Evolutionary conservation across 2,888 invertebrate species (phyloP).

Genomic region (Platycheirus rosarum): DNA sequence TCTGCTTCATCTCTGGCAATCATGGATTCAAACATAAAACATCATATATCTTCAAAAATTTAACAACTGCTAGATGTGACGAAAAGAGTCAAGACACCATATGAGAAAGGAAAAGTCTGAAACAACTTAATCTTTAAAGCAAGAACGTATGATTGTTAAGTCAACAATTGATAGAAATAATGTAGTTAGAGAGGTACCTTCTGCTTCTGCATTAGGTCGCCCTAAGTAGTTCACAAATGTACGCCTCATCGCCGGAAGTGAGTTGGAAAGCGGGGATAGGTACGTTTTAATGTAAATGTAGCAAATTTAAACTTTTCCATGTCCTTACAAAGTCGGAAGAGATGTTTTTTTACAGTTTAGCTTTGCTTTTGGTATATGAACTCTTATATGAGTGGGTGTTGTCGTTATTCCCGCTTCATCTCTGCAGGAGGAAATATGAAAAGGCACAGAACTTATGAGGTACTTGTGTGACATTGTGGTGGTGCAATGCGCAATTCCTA

Average conservation of each 20-base stretch:
- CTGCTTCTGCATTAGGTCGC: constrained; percentile 2
- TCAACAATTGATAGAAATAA: constrained; percentile 64
- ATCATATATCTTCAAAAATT: constrained; percentile 49
- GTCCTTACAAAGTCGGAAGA: constrained; percentile 29
- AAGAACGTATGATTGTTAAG: constrained; percentile 68
- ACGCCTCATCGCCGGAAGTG: constrained; percentile 11
- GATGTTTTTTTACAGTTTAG: neutral
- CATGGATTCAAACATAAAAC: constrained; percentile 44
- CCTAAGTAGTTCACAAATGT: constrained; percentile 21
- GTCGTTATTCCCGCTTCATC: constrained; percentile 28
- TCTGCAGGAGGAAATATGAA: constrained; percentile 26
- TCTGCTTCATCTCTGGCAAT: constrained; percentile 29
- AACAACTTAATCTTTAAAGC: constrained; percentile 69
- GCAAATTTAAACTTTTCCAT: constrained; percentile 40
- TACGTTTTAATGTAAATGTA: constrained; percentile 31
- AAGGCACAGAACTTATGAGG: constrained; percentile 1
- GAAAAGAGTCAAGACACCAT: constrained; percentile 50
- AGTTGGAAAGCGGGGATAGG: constrained; percentile 13
- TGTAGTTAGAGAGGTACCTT: constrained; percentile 2
- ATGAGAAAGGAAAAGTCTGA: constrained; percentile 66
- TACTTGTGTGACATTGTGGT: constrained; percentile 7
- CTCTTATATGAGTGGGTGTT: constrained; percentile 12
- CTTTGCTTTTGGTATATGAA: neutral
- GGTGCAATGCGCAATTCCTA: constrained; percentile 50
- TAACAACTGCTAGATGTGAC: constrained; percentile 21